phyloP scores from a whole-genome alignment of 2,888 invertebrate species.

The Geotrupes spiniger region DNA sequence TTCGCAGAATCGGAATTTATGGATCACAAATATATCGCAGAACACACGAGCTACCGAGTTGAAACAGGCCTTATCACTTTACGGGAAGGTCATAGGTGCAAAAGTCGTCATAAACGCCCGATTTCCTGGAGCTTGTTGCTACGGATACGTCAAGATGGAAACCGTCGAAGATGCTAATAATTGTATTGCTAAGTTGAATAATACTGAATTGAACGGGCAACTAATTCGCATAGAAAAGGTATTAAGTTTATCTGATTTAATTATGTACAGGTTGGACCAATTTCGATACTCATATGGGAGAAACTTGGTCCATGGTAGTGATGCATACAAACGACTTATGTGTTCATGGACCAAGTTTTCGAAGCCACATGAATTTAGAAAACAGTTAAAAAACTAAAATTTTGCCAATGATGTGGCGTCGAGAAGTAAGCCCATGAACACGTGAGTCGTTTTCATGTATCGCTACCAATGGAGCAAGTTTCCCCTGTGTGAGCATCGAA shows the following conservation, averaged over 20 bases:
- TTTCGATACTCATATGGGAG: too few species aligned
- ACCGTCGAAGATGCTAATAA: conserved; percentile 84
- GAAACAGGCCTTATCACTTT: conserved; percentile 87
- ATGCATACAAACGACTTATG: too few species aligned
- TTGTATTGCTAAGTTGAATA: conserved; percentile 86
- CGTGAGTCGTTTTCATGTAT: too few species aligned
- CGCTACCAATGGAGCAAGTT: too few species aligned
- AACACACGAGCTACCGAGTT: conserved; percentile 91
- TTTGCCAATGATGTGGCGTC: too few species aligned
- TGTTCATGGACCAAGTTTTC: too few species aligned
- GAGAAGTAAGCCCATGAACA: too few species aligned
- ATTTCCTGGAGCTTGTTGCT: conserved; percentile 89
- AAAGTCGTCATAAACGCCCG: conserved; percentile 96
- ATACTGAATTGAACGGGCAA: conserved; percentile 91
- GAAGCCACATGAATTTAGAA: too few species aligned
- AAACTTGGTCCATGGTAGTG: too few species aligned
- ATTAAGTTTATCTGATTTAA: neutral
- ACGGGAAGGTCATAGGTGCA: conserved; percentile 92
- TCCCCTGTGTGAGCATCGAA: neutral
- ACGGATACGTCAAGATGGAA: conserved; percentile 95
- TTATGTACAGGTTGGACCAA: too few species aligned
- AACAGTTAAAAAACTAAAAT: too few species aligned
- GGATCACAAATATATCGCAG: conserved; percentile 93
- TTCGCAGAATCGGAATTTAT: conserved; percentile 69
- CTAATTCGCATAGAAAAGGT: conserved; percentile 94